These are phyloP conservation scores for Orthonychiurus folsomi DNA, from an alignment of 2,888 invertebrate genomes.

Conservation along the genomic window DNA sequence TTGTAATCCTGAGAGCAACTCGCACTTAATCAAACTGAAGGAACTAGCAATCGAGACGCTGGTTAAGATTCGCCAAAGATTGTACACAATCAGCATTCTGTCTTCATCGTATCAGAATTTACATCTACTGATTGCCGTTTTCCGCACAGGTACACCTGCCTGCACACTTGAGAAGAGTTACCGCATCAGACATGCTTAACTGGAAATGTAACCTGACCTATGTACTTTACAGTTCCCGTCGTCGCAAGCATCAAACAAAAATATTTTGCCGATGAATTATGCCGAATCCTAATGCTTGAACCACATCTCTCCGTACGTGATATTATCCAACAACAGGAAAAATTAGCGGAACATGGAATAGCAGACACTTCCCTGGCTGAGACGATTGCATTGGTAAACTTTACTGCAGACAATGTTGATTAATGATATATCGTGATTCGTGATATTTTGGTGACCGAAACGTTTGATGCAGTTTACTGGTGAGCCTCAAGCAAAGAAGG, in stretches of 20 bases:
- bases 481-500: slow-evolving; percentile 14
- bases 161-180: too few relatives aligned
- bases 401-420: background rate
- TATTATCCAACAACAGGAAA: slow-evolving; percentile 32
- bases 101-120: slow-evolving; percentile 1
- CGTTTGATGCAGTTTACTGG: slow-evolving; percentile 24
- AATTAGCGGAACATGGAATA: slow-evolving; percentile 16
- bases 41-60: slow-evolving; percentile 20
- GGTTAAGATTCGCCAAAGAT: slow-evolving; percentile 16
- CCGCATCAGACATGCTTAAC: too few relatives aligned
- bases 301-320: slow-evolving; percentile 14
- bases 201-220: slow-evolving; percentile 1
- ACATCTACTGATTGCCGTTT: slow-evolving; percentile 13
- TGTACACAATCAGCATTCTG: slow-evolving; percentile 10
- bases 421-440: background rate
- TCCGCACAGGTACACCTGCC: slow-evolving; percentile 18
- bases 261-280: slow-evolving; percentile 25
- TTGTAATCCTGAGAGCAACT: slow-evolving; percentile 22
- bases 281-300: slow-evolving; percentile 11
- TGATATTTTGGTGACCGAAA: background rate
- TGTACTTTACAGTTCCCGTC: slow-evolving; percentile 23
- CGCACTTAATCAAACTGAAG: slow-evolving; percentile 15
- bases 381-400: slow-evolving; percentile 17
- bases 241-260: slow-evolving; percentile 20
- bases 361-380: slow-evolving; percentile 8